A percentile compares a stretch with the other conserved stretches of the same genome.
Evolutionary conservation across 2,888 invertebrate species (phyloP).

Genomic region (Nysson spinosus): DNA sequence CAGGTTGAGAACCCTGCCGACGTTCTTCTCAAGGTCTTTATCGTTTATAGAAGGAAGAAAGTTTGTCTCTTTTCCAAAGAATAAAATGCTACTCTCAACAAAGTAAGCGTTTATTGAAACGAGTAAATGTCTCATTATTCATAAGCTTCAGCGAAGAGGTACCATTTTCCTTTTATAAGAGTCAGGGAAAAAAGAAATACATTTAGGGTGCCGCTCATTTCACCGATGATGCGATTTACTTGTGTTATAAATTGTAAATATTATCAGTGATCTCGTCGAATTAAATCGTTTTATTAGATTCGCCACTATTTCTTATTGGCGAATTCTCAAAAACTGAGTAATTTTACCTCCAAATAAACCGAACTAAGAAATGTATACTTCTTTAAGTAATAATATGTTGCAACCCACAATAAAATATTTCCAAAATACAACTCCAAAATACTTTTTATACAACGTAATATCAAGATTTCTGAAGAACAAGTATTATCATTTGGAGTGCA

Average conservation of each 20-base stretch:
- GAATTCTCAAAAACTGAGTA: no score
- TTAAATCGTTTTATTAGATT: constrained; percentile 11
- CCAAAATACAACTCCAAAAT: no score
- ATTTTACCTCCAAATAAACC: no score
- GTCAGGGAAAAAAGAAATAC: constrained; percentile 6
- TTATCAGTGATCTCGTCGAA: constrained; percentile 13
- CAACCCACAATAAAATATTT: no score
- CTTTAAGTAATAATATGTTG: no score
- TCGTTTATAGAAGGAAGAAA: constrained; percentile 25
- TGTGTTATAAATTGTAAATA: constrained; percentile 34
- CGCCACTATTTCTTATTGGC: no score
- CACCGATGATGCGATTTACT: constrained; percentile 48
- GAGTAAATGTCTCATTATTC: constrained; percentile 52
- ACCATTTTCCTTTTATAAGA: constrained; percentile 12
- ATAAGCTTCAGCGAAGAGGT: constrained; percentile 41
- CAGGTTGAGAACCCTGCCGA: neutral
- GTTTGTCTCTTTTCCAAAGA: constrained; percentile 22
- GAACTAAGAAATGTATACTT: no score
- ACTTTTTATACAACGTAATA: no score
- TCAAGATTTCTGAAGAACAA: no score
- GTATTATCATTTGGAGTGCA: no score
- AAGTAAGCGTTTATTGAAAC: constrained; percentile 57
- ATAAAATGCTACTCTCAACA: constrained; percentile 38
- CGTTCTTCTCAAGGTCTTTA: constrained; percentile 14
- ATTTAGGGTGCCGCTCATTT: constrained; percentile 38